These are phyloP conservation scores for Amphipoea oculea DNA, from an alignment of 2,888 invertebrate genomes.

Conservation along the genomic window DNA sequence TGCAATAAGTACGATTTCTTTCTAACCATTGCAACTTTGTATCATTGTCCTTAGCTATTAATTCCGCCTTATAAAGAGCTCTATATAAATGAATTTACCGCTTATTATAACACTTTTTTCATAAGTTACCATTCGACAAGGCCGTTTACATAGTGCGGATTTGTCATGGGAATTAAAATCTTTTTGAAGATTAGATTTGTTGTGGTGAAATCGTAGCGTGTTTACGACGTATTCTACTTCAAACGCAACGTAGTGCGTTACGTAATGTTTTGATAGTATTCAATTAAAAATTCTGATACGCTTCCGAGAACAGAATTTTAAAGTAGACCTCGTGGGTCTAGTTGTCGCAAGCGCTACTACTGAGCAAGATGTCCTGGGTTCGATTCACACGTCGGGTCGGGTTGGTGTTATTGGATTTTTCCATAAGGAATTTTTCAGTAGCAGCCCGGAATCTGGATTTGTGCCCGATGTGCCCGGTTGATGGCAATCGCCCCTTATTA, in stretches of 20 bases:
- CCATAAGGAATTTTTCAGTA: too few relatives aligned
- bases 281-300: too few relatives aligned
- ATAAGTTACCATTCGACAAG: constrained; percentile 70
- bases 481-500: too few relatives aligned
- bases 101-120: constrained; percentile 83
- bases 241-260: background rate
- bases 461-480: too few relatives aligned
- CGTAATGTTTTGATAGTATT: too few relatives aligned
- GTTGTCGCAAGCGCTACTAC: too few relatives aligned
- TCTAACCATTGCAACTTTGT: constrained; percentile 1
- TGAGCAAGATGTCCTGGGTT: background rate
- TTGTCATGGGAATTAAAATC: constrained; percentile 37
- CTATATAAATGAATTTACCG: constrained; percentile 80
- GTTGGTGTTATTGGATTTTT: background rate
- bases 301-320: background rate
- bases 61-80: constrained; percentile 70
- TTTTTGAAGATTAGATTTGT: constrained; percentile 2
- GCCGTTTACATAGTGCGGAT: constrained; percentile 70
- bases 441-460: too few relatives aligned
- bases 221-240: constrained; percentile 11
- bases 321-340: background rate
- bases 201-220: constrained; percentile 9
- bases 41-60: constrained; percentile 61
- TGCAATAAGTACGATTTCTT: background rate
- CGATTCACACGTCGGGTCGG: background rate